Evolutionary conservation across 2,113 vertebrate genomes (phyloP).

Genomic region (Brachypodius melanocephalos): DNA sequence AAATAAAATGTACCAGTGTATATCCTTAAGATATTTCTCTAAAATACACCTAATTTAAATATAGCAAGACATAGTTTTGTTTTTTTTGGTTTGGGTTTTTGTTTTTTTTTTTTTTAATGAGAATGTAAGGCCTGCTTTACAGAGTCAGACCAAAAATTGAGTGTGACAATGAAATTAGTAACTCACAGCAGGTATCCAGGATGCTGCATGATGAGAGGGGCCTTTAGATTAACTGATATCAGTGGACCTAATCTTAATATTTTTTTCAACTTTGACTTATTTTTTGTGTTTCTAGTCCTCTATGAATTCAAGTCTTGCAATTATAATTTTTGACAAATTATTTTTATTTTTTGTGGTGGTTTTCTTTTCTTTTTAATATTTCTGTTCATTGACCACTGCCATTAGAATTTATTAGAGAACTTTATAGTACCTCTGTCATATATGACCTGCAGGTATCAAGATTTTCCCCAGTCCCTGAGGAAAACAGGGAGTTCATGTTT

Average conservation of each 20-base stretch:
- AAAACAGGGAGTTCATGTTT: neutral
- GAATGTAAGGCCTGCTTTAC: neutral
- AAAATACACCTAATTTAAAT: neutral
- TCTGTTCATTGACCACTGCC: neutral
- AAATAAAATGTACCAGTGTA: neutral
- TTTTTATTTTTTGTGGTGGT: neutral
- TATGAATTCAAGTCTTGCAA: neutral
- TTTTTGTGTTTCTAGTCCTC: neutral
- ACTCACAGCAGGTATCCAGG: neutral
- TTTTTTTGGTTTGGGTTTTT: neutral
- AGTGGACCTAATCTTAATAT: neutral
- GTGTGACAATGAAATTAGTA: neutral
- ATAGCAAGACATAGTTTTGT: neutral
- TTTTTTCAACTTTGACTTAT: neutral
- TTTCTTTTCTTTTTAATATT: neutral
- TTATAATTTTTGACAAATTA: rapidly evolving
- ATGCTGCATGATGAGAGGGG: rapidly evolving
- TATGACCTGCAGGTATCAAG: neutral
- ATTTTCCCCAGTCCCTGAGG: neutral
- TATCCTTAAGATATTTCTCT: neutral
- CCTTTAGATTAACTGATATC: neutral
- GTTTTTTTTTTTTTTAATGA: neutral
- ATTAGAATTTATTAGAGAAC: neutral
- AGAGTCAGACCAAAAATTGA: neutral
- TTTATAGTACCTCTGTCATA: neutral